These are phyloP conservation scores for Tyto alba DNA, from an alignment of 2,113 vertebrate species.

Conservation along the genomic window DNA sequence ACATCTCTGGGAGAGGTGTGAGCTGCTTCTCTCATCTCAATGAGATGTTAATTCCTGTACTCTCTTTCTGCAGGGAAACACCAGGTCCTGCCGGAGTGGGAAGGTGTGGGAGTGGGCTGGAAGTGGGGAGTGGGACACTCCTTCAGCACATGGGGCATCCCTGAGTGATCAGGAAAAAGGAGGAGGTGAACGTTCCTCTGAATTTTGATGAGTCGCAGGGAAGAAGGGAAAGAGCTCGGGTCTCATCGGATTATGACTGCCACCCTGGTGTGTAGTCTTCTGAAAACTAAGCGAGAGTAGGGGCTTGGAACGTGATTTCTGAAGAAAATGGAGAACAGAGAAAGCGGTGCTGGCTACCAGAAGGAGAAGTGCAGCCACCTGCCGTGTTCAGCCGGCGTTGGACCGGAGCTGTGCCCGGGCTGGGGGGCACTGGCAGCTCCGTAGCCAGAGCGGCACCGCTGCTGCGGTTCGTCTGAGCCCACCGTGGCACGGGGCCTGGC, in stretches of 20 bases:
- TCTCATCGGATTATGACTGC: neutral
- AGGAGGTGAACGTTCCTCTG: neutral
- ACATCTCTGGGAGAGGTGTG: neutral
- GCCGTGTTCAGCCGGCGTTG: rapidly evolving
- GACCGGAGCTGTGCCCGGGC: neutral
- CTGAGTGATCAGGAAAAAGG: rapidly evolving
- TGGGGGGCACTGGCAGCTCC: rapidly evolving
- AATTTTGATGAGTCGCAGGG: neutral
- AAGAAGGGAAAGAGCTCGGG: neutral
- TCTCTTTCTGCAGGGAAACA: neutral
- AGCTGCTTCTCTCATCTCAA: neutral
- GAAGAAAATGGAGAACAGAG: neutral
- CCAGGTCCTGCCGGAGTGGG: rapidly evolving
- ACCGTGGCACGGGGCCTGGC: rapidly evolving
- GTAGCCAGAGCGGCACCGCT: neutral
- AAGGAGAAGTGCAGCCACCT: neutral
- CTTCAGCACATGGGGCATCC: rapidly evolving
- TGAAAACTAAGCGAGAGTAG: neutral
- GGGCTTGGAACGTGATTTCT: neutral
- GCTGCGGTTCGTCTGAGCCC: neutral
- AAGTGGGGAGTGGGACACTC: neutral
- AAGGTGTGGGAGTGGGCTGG: neutral
- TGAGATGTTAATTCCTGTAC: neutral
- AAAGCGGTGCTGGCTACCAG: neutral
- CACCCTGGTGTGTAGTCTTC: neutral